phyloP scores from a whole-genome alignment of 2,797 vertebrate species.

The Sebastes oblongus region DNA sequence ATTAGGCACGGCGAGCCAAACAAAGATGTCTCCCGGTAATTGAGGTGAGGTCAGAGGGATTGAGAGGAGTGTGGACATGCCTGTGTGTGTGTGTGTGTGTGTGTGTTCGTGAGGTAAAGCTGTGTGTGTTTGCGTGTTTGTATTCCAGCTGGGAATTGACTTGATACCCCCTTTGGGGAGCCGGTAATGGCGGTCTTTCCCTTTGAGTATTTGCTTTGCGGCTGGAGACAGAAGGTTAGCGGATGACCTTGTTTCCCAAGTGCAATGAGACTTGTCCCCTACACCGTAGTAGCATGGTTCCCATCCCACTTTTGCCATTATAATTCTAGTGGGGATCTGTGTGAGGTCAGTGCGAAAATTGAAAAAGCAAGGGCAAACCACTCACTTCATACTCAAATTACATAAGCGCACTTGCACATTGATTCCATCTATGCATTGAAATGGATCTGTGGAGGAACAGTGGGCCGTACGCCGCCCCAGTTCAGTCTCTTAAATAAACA shows the following conservation, averaged over 20 bases:
- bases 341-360: slow-evolving; percentile 61
- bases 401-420: slow-evolving; percentile 48
- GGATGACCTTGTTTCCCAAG: slow-evolving; percentile 73
- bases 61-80: slow-evolving; percentile 50
- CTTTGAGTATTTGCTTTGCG: slow-evolving; percentile 60
- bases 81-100: slow-evolving; percentile 8
- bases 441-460: slow-evolving; percentile 45
- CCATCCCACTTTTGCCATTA: slow-evolving; percentile 53
- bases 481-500: slow-evolving; percentile 69
- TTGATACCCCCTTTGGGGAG: slow-evolving; percentile 66
- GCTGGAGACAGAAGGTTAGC: slow-evolving; percentile 65
- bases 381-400: slow-evolving; percentile 63
- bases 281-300: slow-evolving; percentile 27
- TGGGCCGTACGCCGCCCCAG: background rate
- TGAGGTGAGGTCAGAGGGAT: slow-evolving; percentile 70
- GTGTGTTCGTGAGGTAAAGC: slow-evolving; percentile 13
- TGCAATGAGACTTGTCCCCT: slow-evolving; percentile 59
- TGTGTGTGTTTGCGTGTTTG: slow-evolving; percentile 48
- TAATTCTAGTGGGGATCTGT: slow-evolving; percentile 57
- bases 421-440: slow-evolving; percentile 60
- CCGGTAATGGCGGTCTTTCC: slow-evolving; percentile 65
- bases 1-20: slow-evolving; percentile 68
- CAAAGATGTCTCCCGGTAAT: slow-evolving; percentile 73
- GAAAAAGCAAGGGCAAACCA: slow-evolving; percentile 54
- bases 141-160: slow-evolving; percentile 55